Evolutionary conservation across 2,888 invertebrate genomes (phyloP).

Genomic region (Argyresthia goedartella): DNA sequence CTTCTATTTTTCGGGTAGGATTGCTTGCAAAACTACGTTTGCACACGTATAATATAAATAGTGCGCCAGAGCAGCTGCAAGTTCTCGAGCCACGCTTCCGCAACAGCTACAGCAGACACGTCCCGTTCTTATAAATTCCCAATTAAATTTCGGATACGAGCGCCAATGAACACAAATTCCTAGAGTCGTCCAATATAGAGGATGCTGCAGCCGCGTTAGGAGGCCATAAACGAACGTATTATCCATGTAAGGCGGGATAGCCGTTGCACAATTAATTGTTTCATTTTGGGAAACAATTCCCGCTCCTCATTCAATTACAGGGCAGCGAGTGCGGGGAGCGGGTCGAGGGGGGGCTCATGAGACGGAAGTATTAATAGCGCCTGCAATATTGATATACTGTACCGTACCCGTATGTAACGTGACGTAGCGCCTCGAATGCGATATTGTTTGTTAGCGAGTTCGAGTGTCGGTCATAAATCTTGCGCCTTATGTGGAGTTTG

Average conservation of each 20-base stretch:
- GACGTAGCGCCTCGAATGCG: constrained; percentile 62
- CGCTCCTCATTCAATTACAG: constrained; percentile 72
- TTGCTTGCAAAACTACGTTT: constrained; percentile 23
- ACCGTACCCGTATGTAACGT: constrained; percentile 37
- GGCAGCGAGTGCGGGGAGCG: constrained; percentile 58
- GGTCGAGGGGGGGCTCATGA: constrained; percentile 47
- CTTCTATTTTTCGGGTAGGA: constrained; percentile 22
- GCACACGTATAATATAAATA: constrained; percentile 25
- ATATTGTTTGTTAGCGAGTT: constrained; percentile 70
- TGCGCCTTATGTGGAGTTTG: constrained; percentile 66
- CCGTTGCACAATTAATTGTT: constrained; percentile 73
- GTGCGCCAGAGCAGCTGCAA: constrained; percentile 26
- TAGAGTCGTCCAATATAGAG: constrained; percentile 69
- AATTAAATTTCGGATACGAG: constrained; percentile 69
- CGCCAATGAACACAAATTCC: constrained; percentile 68
- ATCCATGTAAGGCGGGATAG: constrained; percentile 72
- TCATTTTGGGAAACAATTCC: constrained; percentile 72
- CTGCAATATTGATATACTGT: constrained; percentile 71
- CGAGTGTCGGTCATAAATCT: constrained; percentile 71
- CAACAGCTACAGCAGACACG: constrained; percentile 58
- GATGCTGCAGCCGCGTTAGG: constrained; percentile 69
- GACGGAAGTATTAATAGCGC: constrained; percentile 71
- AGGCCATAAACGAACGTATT: constrained; percentile 71
- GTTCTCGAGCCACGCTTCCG: constrained; percentile 14
- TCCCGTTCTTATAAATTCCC: constrained; percentile 63